Base-by-base conservation (phyloP, 2,888 invertebrate genomes). In the Chloroclysta siterata region DNA sequence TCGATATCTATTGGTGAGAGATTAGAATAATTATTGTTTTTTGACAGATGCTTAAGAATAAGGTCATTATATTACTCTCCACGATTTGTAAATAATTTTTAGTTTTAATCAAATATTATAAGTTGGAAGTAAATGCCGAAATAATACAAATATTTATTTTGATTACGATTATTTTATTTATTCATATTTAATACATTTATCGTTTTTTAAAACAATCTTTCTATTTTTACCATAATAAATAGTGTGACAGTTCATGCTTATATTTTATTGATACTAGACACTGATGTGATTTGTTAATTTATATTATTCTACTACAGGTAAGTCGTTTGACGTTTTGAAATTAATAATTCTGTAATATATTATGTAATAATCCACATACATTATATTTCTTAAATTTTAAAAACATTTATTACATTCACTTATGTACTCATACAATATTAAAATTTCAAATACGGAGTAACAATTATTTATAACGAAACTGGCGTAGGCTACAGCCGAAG, bases 141-240 rank as follows among this genome's bases (percentile, higher is more conserved):
- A 44, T 60, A 66, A 70, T 52, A 68, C 63, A 61, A 55, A 54
- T 7, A 36, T 67, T 77, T 75, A 51, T 66, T 79, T 76, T 80
- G 53, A 65, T 75, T 88, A 85, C 80, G 82, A 85, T 88, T 83
- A 88, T 88, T 90, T 88, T 83, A 88, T 89, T 90, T 89, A 89
- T 88, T 88, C 82, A 84, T 84, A 72, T 75, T 83, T 73, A 84
- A 84, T 85, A 86, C 85, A 85, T 85, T 80, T 78, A 85, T 60
- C 53, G 71, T 80, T 73, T 77, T 78, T 79, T 80, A 76, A 81
- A 82, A 85, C 85, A 86, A 85, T 84, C 83, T 77, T 80, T 74
- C 63, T 42, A 64, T 72, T 64, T 75, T 77, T 51, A 60, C 65
- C 64, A 63, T 68, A 70, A 65, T 68, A 70, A 69, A 64, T 67